A percentile compares a stretch with the other conserved stretches of the same genome.
These are phyloP conservation scores for Microctenopoma stevenorrisi DNA, from an alignment of 2,797 vertebrate genomes.

Conservation along the genomic window DNA sequence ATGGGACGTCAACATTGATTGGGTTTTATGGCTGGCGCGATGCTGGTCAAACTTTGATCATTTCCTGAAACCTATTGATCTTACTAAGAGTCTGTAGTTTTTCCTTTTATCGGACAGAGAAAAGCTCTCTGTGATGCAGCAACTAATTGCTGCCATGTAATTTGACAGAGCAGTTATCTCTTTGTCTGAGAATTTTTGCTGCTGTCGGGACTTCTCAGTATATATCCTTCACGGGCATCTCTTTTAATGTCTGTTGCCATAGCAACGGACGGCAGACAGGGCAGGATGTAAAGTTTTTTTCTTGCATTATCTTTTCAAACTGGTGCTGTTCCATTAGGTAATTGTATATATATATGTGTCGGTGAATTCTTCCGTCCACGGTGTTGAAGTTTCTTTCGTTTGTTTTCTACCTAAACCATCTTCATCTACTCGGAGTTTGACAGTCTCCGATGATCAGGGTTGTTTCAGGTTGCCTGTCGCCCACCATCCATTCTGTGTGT, in stretches of 20 bases:
- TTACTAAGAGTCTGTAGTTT: conserved; percentile 54
- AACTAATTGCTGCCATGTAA: conserved; percentile 55
- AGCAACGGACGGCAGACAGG: conserved; percentile 77
- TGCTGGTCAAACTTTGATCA: conserved; percentile 76
- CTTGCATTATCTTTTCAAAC: conserved; percentile 53
- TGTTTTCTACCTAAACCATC: conserved; percentile 40
- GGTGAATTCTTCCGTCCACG: conserved; percentile 13
- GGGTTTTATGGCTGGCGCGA: conserved; percentile 66
- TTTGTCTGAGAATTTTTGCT: conserved; percentile 73
- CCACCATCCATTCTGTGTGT: conserved; percentile 35
- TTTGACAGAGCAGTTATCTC: conserved; percentile 64
- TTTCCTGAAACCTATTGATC: conserved; percentile 79
- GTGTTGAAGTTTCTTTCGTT: conserved; percentile 12
- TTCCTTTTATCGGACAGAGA: conserved; percentile 44
- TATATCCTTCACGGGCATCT: conserved; percentile 73
- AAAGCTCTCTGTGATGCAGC: conserved; percentile 49
- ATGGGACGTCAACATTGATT: conserved; percentile 77
- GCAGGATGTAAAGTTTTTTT: conserved; percentile 68
- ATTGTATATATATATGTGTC: conserved; percentile 47
- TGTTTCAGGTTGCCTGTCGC: conserved; percentile 76
- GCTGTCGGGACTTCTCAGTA: conserved; percentile 73
- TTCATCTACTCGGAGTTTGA: conserved; percentile 51
- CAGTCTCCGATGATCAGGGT: conserved; percentile 66
- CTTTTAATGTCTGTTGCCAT: conserved; percentile 83
- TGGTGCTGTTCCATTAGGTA: conserved; percentile 71